Conservation (phyloP, 2,113 vertebrate species). For the Malurus melanocephalus region DNA sequence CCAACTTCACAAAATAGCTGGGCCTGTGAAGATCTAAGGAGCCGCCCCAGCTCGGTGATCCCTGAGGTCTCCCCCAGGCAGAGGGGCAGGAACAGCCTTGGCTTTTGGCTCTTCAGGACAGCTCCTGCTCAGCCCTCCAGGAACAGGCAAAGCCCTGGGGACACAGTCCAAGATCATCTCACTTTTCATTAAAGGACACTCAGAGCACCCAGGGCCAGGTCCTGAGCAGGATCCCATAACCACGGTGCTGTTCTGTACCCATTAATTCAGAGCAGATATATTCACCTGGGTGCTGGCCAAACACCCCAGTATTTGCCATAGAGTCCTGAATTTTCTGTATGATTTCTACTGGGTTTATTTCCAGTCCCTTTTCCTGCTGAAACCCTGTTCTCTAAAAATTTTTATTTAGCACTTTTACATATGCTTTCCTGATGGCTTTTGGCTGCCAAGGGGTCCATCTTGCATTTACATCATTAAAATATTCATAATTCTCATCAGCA, state of each 20-base stretch:
- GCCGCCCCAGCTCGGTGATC: not conserved
- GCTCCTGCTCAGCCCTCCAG: not conserved
- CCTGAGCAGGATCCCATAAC: not conserved
- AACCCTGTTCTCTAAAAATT: not conserved
- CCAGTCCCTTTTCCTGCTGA: not conserved
- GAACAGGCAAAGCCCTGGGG: not conserved
- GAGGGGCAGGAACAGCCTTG: not conserved
- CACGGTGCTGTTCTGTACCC: not conserved
- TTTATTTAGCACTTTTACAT: not conserved
- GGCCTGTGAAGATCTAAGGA: not conserved
- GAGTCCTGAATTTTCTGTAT: not conserved
- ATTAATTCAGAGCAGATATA: not conserved
- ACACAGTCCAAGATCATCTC: not conserved
- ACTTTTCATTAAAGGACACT: not conserved
- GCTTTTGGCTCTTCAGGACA: not conserved
- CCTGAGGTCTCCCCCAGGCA: not conserved
- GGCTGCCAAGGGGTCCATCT: not conserved
- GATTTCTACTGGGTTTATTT: not conserved
- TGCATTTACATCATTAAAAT: not conserved
- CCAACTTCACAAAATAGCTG: slow-evolving; percentile 14
- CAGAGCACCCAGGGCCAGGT: not conserved
- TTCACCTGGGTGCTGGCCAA: not conserved
- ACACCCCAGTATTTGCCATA: not conserved
- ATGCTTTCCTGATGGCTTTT: not conserved
- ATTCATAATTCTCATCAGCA: not conserved